Evolutionary conservation across 2,888 invertebrate genomes (phyloP).

Genomic region (Oscheius sp.): DNA sequence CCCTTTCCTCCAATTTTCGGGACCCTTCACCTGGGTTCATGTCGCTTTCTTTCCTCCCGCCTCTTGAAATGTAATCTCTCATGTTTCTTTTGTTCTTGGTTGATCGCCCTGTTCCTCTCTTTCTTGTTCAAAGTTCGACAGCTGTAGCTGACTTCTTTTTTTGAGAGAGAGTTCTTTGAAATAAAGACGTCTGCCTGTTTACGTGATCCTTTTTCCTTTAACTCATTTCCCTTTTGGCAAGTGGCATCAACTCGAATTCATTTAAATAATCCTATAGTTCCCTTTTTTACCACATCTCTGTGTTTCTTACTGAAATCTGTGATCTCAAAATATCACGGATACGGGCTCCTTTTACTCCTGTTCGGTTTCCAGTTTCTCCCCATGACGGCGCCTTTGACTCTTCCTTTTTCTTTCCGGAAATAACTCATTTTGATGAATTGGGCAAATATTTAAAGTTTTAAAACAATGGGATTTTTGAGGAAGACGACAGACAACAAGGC

Average conservation of each 20-base stretch:
- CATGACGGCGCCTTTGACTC: too few species aligned
- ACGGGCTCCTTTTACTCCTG: too few species aligned
- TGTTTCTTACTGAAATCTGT: too few species aligned
- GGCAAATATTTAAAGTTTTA: too few species aligned
- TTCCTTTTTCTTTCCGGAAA: too few species aligned
- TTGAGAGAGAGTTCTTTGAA: not conserved
- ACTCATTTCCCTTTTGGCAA: not conserved
- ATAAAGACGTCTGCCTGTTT: not conserved
- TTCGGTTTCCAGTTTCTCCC: too few species aligned
- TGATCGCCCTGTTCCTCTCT: not conserved
- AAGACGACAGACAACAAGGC: too few species aligned
- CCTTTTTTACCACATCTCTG: too few species aligned
- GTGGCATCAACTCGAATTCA: not conserved
- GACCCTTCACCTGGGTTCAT: not conserved
- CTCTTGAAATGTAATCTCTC: constrained; percentile 19
- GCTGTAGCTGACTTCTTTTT: constrained; percentile 1
- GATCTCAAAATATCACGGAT: too few species aligned
- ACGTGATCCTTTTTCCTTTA: not conserved
- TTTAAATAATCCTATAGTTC: too few species aligned
- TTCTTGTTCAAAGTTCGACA: constrained; percentile 2
- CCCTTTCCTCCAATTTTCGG: constrained; percentile 9
- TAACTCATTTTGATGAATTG: too few species aligned
- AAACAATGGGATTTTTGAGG: too few species aligned
- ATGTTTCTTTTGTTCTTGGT: constrained; percentile 15
- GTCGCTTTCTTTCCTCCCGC: not conserved